Base-by-base conservation (phyloP, 2,888 invertebrate species). In the Pandemis heparana region DNA sequence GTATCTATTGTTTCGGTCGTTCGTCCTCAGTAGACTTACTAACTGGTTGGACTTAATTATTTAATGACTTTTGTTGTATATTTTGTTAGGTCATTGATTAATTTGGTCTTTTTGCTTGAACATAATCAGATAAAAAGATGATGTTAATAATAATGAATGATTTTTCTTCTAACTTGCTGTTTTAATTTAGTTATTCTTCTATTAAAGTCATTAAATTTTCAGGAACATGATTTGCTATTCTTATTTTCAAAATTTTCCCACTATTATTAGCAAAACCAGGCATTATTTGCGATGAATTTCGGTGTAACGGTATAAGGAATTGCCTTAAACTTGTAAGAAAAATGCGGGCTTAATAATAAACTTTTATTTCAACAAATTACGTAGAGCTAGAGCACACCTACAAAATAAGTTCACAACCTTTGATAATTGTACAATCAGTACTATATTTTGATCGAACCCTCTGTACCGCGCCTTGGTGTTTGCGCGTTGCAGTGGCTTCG, bases 161-260 rank as follows among this genome's bases (percentile, higher is more conserved):
- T 91, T 92, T 92, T 92, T 89, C 91, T 92, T 94, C 88, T 91
- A 92, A 92, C 91, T 93, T 92, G 92, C 94, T 94, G 94, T 94
- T 93, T 94, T 94, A 94, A 94, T 94, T 94, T 94, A 94, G 93
- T 94, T 94, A 94, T 92, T 91, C 92, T 94, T 94, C 91, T 94
- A 93, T 93, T 94, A 94, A 94, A 94, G 94, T 94, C 94, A 94
- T 94, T 94, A 94, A 94, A 94, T 93, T 94, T 94, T 93, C 94
- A 93, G 90, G 93, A 93, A 92, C 86, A 87, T 90, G 87, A 78
- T 76, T 85, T 79, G 82, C 84, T 85, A 89, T 88, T 81, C 75
- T 83, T 83, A 76, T 75, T 75, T 77, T 72, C 62, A 14, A 46
- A 64, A 51, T 64, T 14, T 16, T 38, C 66, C 61, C 16, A 8